These are phyloP conservation scores for Galerucella calmariensis DNA, from an alignment of 2,888 invertebrate species.

Conservation along the genomic window DNA sequence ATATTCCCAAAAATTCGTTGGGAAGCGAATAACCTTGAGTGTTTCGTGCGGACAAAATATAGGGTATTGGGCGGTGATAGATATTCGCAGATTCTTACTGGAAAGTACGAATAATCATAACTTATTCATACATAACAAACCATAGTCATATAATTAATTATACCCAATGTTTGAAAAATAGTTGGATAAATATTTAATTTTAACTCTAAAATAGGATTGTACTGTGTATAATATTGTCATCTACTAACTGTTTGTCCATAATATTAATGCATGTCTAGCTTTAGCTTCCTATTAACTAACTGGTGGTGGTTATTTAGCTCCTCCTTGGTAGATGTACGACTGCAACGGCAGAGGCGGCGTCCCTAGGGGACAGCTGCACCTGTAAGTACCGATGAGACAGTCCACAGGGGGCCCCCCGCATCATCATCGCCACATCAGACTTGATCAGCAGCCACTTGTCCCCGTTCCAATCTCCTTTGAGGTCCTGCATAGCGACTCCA, in stretches of 20 bases:
- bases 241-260: not conserved
- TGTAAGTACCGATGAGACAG: conserved; percentile 41
- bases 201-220: not conserved
- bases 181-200: not conserved
- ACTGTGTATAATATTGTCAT: not conserved
- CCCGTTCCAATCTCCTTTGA: conserved; percentile 49
- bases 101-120: no score
- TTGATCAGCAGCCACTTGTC: conserved; percentile 53
- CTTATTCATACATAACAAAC: no score
- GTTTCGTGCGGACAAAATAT: no score
- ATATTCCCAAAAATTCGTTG: no score
- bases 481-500: conserved; percentile 57
- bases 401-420: conserved; percentile 56
- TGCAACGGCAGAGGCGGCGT: conserved; percentile 29
- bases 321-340: conserved; percentile 32
- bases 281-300: conserved; percentile 23
- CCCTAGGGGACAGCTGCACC: conserved; percentile 33
- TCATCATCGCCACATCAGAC: conserved; percentile 47
- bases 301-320: conserved; percentile 39
- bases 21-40: no score
- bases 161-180: no score
- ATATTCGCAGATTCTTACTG: no score
- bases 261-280: not conserved
- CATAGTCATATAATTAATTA: no score
- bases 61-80: no score